phyloP scores from a whole-genome alignment of 2,113 vertebrate genomes.

The Petromus typicus region DNA sequence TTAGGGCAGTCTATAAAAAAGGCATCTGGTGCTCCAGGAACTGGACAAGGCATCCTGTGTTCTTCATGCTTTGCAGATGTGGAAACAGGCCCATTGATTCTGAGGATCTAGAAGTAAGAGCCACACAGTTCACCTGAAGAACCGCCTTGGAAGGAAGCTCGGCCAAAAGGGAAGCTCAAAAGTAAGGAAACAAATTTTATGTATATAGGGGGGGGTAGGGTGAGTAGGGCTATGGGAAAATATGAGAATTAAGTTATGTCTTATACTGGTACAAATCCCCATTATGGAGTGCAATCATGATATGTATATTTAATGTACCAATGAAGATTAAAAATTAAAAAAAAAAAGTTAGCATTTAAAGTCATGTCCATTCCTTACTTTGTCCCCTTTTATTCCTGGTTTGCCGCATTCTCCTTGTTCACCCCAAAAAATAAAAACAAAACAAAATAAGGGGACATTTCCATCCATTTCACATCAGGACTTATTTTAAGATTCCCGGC shows the following conservation, averaged over 20 bases:
- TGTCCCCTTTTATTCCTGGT: constrained; percentile 91
- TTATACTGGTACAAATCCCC: too few relatives aligned
- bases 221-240: too few relatives aligned
- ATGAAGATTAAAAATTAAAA: too few relatives aligned
- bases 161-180: background rate
- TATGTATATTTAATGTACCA: too few relatives aligned
- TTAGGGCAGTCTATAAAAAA: constrained; percentile 13
- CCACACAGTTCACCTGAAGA: constrained; percentile 15
- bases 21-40: background rate
- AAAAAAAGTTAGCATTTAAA: constrained; percentile 62
- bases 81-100: constrained; percentile 40
- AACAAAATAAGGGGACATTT: background rate
- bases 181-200: too few relatives aligned
- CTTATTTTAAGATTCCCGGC: background rate
- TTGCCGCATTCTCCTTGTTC: constrained; percentile 92
- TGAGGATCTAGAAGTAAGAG: background rate
- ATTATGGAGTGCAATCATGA: too few relatives aligned
- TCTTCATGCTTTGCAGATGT: constrained; percentile 47
- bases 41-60: constrained; percentile 25
- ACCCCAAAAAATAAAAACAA: constrained; percentile 84
- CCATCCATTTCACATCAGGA: background rate
- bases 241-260: too few relatives aligned
- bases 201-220: too few relatives aligned
- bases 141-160: constrained; percentile 29
- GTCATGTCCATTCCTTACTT: constrained; percentile 83